Base-by-base conservation (phyloP, 2,888 invertebrate genomes). In the Lithodes maja region DNA sequence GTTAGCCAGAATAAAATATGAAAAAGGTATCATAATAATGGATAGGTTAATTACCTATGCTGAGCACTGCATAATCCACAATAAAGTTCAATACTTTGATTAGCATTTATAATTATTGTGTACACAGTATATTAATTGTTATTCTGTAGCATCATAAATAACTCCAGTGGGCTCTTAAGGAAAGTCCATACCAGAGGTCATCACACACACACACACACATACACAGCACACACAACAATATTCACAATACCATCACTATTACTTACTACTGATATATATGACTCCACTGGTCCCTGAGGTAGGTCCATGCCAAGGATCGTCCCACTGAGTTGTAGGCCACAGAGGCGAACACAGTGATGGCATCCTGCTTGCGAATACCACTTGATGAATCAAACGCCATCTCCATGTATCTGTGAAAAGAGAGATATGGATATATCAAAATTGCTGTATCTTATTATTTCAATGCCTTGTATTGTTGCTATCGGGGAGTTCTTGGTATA, bases 311-410 rank as follows among this genome's bases (percentile, higher is more conserved):
- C 50, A 98, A 95, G n/a, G 96, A 96, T 92, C 97, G 96, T 0
- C 98, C 98, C 83, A 97, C 95, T 0, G 96, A 95, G 85, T 97
- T 97, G 80, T 95, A 95, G 0, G 97, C 95, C 0, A 98, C 96
- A 0, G 97, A 95, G 0, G 95, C 95, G 93, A 98, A 97, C 0
- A 97, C 97, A 9, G 96, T 94, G 3, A 95, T 95, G 0, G 96
- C 95, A 93, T 98, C 98, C 93, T 98, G 98, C 93, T 97, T 97
- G 5, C 97, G 95, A 84, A 98, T 97, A 0, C 96, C 96, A 7
- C 96, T 96, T 92, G 96, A 96, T 80, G 96, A 96, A 1, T 95
- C 95, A 33, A 97, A 94, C 0, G 97, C 95, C 94, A 96, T 95
- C 87, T 97, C 96, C 91, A 98, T 94, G 93, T 97, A 98, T 87